Percentiles rank a stretch among this genome's conserved stretches.
phyloP scores from a whole-genome alignment of 1,140 invertebrate species.

The Zaprionus africanus region DNA sequence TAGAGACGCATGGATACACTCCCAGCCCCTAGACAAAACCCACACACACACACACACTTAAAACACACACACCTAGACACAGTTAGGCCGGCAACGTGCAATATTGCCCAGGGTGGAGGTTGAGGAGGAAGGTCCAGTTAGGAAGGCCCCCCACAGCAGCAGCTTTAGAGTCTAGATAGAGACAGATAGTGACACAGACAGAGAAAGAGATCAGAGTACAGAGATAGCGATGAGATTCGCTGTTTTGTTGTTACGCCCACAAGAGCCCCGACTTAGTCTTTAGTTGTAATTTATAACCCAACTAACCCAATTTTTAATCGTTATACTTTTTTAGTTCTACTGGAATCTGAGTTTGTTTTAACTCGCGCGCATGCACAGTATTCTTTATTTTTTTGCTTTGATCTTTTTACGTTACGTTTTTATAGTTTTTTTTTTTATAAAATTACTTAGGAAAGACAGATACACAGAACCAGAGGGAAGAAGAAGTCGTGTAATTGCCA shows the following conservation, averaged over 20 bases:
- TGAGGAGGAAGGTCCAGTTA: slow-evolving; percentile 1
- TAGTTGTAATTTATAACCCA: slow-evolving; percentile 48
- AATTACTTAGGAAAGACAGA: slow-evolving; percentile 11
- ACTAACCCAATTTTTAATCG: slow-evolving; percentile 21
- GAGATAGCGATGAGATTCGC: neutral
- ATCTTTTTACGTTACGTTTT: neutral
- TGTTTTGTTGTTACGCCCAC: slow-evolving; percentile 32
- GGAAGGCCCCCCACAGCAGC: neutral
- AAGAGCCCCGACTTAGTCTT: slow-evolving; percentile 11
- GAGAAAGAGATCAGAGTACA: neutral
- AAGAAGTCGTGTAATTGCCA: slow-evolving; percentile 53
- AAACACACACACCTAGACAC: neutral
- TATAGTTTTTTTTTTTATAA: slow-evolving; percentile 51
- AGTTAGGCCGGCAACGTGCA: slow-evolving; percentile 28
- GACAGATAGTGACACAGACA: neutral
- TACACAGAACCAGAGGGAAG: too few relatives aligned
- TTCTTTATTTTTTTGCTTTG: slow-evolving; percentile 55
- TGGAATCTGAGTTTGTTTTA: slow-evolving; percentile 44
- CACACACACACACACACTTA: slow-evolving; percentile 22
- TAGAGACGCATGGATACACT: neutral
- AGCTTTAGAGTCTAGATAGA: slow-evolving; percentile 30
- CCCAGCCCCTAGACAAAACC: slow-evolving; percentile 7
- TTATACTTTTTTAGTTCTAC: slow-evolving; percentile 16
- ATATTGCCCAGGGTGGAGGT: slow-evolving; percentile 7
- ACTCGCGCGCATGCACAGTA: slow-evolving; percentile 61